A percentile compares a stretch with the other conserved stretches of the same genome.
Conservation (phyloP, 2,113 vertebrate genomes). For the Muntiacus reevesi region DNA sequence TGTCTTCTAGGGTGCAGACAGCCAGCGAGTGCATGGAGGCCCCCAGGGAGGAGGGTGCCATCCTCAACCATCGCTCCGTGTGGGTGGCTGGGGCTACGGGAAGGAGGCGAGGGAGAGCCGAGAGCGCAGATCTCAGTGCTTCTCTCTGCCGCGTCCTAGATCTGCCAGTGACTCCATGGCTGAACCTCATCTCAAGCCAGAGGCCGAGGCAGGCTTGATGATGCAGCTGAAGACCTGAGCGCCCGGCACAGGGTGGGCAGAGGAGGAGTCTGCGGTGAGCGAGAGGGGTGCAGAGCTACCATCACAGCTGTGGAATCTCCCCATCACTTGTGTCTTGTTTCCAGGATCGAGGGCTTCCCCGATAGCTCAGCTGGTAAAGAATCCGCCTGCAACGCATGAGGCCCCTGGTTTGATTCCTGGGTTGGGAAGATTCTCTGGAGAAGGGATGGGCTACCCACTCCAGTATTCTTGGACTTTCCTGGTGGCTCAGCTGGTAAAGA, state of each 20-base stretch:
- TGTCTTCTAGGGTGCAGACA: not conserved
- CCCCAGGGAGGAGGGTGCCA: fast-evolving
- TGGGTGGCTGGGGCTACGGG: fast-evolving
- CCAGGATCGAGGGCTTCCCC: not conserved
- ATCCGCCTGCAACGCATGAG: not conserved
- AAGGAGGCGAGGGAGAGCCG: not conserved
- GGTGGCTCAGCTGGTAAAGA: not conserved
- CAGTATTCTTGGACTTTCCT: not conserved
- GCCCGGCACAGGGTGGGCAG: too few species aligned
- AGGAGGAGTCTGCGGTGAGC: fast-evolving
- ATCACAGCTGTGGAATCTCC: not conserved
- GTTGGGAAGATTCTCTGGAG: not conserved
- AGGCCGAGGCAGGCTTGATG: not conserved
- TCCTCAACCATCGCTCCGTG: fast-evolving
- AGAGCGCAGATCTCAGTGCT: not conserved
- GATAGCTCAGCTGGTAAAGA: not conserved
- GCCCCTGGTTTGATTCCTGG: fast-evolving
- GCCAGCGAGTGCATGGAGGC: fast-evolving
- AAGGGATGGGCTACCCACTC: not conserved
- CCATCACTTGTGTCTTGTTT: not conserved
- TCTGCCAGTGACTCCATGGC: not conserved
- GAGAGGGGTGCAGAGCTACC: fast-evolving
- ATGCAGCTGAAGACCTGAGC: fast-evolving
- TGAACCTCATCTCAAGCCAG: not conserved
- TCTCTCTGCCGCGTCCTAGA: not conserved